Base-by-base conservation (phyloP, 1,140 invertebrate species). In the Bombus polaris region DNA sequence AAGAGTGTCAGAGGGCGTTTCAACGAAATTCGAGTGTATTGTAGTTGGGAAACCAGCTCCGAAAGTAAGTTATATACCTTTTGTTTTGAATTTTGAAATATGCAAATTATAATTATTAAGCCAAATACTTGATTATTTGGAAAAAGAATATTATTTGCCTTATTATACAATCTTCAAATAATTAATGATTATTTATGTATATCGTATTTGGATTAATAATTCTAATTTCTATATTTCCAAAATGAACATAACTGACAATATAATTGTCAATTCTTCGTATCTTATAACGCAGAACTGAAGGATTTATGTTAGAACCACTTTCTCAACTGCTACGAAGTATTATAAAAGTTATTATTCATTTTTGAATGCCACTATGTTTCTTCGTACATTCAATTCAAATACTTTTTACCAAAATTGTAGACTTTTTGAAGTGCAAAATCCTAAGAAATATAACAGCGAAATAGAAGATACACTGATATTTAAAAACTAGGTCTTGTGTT, bases 1-100 rank as follows among this genome's bases (percentile, higher is more conserved):
- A 79, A 92, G 74, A 9, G 95, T 96, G 0, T 85, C 88, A 0
- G 93, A 95, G 76, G 96, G 97, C n/a, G 94, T 95, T 3, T 92
- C 96, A 15, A 96, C 96, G 3, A 97, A 96, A 91, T 97, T 98
- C 89, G 97, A 97, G 90, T 98, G 97, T 89, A 96, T 96, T 37
- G 96, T 97, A 53, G 94, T 93, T 78, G 97, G 97, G 32, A 97
- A 96, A 92, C 97, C 97, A 1, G 96, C 96, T 82, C 97, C 97
- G 35, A 97, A 97, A 96, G 97, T 97, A 32, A 81, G 28, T 5
- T 8, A 22, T 9, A 37, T 25, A 22, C 0, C 47, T 13, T 18
- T 44, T 1, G 0, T 12, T 13, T 70, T 70, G 9, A 25, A 70
- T 25, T 70, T 28, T 71, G 3, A n/a, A 9, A 3, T 2, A 1